phyloP scores from a whole-genome alignment of 2,888 invertebrate species.

The Pandemis heparana region DNA sequence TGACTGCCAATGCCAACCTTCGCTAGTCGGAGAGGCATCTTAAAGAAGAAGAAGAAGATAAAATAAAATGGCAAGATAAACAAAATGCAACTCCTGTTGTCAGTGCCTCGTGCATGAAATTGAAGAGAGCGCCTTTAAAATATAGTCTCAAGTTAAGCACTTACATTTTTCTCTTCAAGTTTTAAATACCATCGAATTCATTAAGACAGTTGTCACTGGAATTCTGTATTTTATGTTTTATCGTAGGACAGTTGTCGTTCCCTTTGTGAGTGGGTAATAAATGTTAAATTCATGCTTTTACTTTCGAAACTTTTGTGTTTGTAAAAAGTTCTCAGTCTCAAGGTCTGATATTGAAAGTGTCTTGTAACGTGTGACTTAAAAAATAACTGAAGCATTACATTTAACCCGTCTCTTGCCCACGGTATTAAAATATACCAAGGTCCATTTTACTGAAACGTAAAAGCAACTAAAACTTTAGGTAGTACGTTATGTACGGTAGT shows the following conservation, averaged over 20 bases:
- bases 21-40: too few relatives aligned
- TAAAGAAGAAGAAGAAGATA: too few relatives aligned
- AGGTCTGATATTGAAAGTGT: slow-evolving; percentile 29
- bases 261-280: slow-evolving; percentile 41
- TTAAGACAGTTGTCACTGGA: slow-evolving; percentile 35
- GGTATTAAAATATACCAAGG: neutral
- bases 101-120: slow-evolving; percentile 45
- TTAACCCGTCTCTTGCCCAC: neutral
- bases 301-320: slow-evolving; percentile 39
- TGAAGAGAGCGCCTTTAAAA: slow-evolving; percentile 47
- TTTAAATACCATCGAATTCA: slow-evolving; percentile 41
- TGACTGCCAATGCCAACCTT: too few relatives aligned
- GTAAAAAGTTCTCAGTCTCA: slow-evolving; percentile 25
- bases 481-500: too few relatives aligned
- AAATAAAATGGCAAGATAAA: too few relatives aligned
- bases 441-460: neutral
- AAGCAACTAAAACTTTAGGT: neutral
- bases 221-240: slow-evolving; percentile 39
- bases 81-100: too few relatives aligned
- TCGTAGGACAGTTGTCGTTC: slow-evolving; percentile 35
- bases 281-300: slow-evolving; percentile 38
- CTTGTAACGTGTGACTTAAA: neutral
- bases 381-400: neutral
- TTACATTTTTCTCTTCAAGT: slow-evolving; percentile 15
- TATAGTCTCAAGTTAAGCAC: slow-evolving; percentile 21